Base-by-base conservation (phyloP, 1,140 invertebrate genomes). In the Drosophila insularis region DNA sequence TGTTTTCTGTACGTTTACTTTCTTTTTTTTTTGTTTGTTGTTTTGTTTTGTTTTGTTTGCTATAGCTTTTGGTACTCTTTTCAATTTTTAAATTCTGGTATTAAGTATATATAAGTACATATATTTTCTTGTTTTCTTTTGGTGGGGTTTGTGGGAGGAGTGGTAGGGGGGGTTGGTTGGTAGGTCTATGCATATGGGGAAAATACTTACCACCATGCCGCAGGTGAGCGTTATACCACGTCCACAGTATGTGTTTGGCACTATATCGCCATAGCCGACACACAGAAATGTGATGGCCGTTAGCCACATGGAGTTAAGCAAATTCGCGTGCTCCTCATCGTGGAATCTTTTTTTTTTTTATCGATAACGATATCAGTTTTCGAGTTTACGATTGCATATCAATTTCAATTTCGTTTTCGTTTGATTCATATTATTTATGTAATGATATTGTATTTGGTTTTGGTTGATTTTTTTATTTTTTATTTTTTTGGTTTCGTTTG, bases 191-290 rank as follows among this genome's bases (percentile, higher is more conserved):
- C 43, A 40, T 66, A 35, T 58, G 68, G 63, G 68, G 68, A 91
- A 93, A 70, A 91, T 91, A 96, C 96, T 95, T 95, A 98, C 97
- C 96, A 98, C 97, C 93, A 98, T 96, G 92, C 97, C 97, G 92
- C 97, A 97, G 85, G 95, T 95, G 89, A 98, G 96, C 81, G 97
- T 97, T 92, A 98, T 97, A 89, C 95, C 96, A 90, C 97, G 94
- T 86, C 97, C 97, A 94, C 97, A 98, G 94, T 98, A 97, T 65
- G 97, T 98, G 93, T 98, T 98, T 81, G 97, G 97, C 84, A 98
- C 97, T 91, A 98, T 97, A 93, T 98, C 97, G 79, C 95, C 95
- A 91, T 96, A 96, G 84, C 95, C 95, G 81, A 96, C 95, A 94
- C 95, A 95, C 92, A 95, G 94, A 93, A 97, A 97, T 73, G 97